These are phyloP conservation scores for Prunella strophiata DNA, from an alignment of 2,797 vertebrate genomes.

Conservation along the genomic window DNA sequence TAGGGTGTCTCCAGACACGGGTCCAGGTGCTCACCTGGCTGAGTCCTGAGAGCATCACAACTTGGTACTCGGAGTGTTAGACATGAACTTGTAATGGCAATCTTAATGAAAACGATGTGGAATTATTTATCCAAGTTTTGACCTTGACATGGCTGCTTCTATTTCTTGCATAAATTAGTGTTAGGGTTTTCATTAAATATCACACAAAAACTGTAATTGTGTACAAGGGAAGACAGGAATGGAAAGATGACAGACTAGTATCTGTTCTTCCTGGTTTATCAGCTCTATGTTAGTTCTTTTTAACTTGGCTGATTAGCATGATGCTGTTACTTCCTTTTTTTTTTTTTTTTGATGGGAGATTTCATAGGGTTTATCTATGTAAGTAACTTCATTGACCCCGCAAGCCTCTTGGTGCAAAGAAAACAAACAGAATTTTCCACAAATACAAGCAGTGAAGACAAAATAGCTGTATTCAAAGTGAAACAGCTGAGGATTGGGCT, in stretches of 20 bases:
- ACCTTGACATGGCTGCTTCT: neutral
- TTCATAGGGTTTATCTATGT: neutral
- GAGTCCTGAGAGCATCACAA: accelerated
- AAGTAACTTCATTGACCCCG: neutral
- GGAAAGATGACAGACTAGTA: neutral
- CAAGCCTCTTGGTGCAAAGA: neutral
- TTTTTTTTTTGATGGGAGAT: neutral
- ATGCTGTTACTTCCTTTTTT: neutral
- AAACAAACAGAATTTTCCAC: neutral
- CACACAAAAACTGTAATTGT: neutral
- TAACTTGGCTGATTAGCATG: neutral
- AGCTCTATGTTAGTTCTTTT: neutral
- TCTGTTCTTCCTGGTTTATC: neutral
- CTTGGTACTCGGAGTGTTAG: neutral
- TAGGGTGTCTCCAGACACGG: accelerated
- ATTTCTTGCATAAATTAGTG: neutral
- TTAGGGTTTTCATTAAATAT: neutral
- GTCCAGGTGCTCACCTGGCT: accelerated
- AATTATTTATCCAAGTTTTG: neutral
- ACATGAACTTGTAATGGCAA: accelerated
- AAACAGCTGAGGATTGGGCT: neutral
- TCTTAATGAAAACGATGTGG: neutral
- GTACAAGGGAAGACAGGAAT: neutral
- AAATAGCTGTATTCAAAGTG: neutral
- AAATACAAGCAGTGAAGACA: neutral